Conservation (phyloP, 2,797 vertebrate species). For the Phoxinus dragarum region DNA sequence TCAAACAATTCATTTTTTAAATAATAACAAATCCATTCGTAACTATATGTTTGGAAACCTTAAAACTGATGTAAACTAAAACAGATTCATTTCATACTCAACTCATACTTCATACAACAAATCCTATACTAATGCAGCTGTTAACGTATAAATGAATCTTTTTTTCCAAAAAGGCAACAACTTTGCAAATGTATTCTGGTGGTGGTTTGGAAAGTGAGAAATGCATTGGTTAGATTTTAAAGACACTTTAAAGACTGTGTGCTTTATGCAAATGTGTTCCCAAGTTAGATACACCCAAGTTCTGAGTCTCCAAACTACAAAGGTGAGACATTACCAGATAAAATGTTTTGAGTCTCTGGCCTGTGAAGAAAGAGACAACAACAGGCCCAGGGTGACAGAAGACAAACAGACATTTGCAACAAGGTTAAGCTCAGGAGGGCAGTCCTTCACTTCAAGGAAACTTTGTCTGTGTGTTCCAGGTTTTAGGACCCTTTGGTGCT, state of each 20-base stretch:
- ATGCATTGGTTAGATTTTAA: not conserved
- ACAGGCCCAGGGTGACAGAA: not conserved
- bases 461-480: not conserved
- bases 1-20: not conserved
- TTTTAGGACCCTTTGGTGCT: not conserved
- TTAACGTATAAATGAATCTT: no score
- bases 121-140: no score
- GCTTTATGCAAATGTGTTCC: no score
- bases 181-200: no score
- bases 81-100: no score
- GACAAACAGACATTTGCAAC: not conserved
- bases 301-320: not conserved
- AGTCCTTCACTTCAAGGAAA: not conserved
- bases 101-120: no score
- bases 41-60: not conserved
- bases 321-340: not conserved
- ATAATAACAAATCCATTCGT: not conserved
- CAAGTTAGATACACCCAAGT: no score
- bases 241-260: no score
- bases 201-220: no score
- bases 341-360: not conserved
- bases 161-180: no score
- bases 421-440: not conserved
- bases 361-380: not conserved
- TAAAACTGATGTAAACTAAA: not conserved